Evolutionary conservation across 2,888 invertebrate genomes (phyloP), one percentile per base, ranked within the genome.

Genomic region (Tetrapedia diversipes): DNA sequence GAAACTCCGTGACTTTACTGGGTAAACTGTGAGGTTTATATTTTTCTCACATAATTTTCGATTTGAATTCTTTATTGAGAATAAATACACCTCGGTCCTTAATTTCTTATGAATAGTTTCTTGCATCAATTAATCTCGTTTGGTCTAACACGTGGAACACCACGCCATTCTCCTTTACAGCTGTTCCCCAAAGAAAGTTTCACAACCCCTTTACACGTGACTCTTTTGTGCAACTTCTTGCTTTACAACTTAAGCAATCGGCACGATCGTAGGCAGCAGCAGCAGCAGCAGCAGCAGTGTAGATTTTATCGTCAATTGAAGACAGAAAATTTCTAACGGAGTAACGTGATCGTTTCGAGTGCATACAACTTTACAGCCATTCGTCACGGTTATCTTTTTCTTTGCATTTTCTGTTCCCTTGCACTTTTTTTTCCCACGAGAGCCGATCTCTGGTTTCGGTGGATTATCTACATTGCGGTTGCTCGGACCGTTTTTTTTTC

Each of bases 171-270:
- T 29, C 11, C 27, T 19, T 41, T 7, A 37, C 2, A 47, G 34
- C n/a, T 49, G 14, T 61, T 27, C 41, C 19, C 11, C 0, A 22
- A 51, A 4, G 41, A 64, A 51, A 64, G 29, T 64, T 64, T 64
- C 51, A 19, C n/a, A 53, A 64, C 53, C 34, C 16, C 16, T n/a
- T 29, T 53, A 37, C 64, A 41, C 64, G 51, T 51, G 63, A 47
- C 19, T 24, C 63, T 11, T 19, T 39, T 63, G 19, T 51, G 63
- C 63, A 64, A 41, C 29, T 51, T 53, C 39, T 64, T 41, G 39
- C 53, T 64, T 41, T 32, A 27, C 41, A 19, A 41, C 29, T 53
- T 41, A 16, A 41, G 64, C 64, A 64, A 64, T 10, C n/a, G 7
- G 4, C 7, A n/a, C 41, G 51, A 51, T 51, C 39, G 51, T 53